Percentiles rank a stretch among this genome's conserved stretches.
These are phyloP conservation scores for Hirtodrosophila duncani DNA, from an alignment of 2,888 invertebrate species.

Conservation along the genomic window DNA sequence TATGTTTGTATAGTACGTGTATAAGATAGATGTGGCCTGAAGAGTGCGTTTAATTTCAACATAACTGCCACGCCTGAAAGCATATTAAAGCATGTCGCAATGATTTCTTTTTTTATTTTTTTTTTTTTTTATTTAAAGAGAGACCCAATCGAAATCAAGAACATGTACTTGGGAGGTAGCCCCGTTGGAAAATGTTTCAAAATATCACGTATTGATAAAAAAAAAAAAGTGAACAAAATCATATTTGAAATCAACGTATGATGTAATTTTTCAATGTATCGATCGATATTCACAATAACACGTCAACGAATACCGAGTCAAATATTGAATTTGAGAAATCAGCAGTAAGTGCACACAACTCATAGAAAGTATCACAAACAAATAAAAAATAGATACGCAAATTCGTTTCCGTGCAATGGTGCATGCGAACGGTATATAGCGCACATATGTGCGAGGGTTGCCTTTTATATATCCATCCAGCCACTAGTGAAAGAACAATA, in stretches of 20 bases:
- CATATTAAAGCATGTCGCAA: neutral
- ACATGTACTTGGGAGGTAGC: slow-evolving; percentile 1
- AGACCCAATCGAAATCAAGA: slow-evolving; percentile 3
- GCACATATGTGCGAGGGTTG: too few species aligned
- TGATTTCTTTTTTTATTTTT: neutral
- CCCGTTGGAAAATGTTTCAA: neutral
- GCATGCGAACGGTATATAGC: slow-evolving; percentile 14
- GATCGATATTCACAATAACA: too few species aligned
- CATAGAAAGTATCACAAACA: neutral
- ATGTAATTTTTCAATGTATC: too few species aligned
- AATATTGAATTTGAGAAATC: neutral
- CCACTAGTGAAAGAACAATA: too few species aligned
- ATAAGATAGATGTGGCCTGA: neutral
- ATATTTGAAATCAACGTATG: neutral
- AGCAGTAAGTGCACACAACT: neutral
- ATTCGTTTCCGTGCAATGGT: neutral
- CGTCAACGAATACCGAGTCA: too few species aligned
- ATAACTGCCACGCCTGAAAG: slow-evolving; percentile 20
- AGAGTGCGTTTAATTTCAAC: slow-evolving; percentile 13
- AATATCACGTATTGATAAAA: neutral
- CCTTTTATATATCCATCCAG: too few species aligned
- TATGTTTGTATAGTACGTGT: too few species aligned
- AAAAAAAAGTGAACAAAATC: neutral
- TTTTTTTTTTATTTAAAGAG: neutral
- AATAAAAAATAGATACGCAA: neutral